Evolutionary conservation across 2,888 invertebrate species (phyloP).

Genomic region (Iphiclides podalirius): DNA sequence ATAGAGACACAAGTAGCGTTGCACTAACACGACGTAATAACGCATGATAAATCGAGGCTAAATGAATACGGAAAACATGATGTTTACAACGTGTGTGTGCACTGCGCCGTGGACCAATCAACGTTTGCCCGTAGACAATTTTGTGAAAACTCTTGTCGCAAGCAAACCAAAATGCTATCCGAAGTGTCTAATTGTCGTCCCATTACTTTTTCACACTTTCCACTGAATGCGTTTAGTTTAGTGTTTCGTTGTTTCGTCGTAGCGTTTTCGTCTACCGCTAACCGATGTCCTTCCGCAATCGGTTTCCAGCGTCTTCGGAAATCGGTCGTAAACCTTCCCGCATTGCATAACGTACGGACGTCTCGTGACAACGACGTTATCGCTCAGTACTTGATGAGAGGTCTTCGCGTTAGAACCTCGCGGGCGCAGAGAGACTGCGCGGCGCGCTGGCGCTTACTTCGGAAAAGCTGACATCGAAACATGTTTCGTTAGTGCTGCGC

Average conservation of each 20-base stretch:
- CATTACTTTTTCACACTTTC: neutral
- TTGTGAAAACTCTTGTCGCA: neutral
- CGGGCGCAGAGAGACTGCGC: constrained; percentile 40
- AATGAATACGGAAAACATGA: constrained; percentile 34
- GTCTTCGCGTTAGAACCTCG: constrained; percentile 57
- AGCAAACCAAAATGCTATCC: neutral
- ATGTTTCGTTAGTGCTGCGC: constrained; percentile 30
- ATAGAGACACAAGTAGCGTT: neutral
- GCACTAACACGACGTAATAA: constrained; percentile 21
- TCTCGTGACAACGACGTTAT: constrained; percentile 71
- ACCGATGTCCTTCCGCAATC: too few species aligned
- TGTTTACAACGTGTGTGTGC: constrained; percentile 23
- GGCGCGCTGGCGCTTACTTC: too few species aligned
- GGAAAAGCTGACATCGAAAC: constrained; percentile 9
- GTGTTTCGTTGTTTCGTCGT: neutral
- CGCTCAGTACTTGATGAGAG: constrained; percentile 67
- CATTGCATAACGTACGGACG: constrained; percentile 62
- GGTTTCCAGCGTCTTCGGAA: constrained; percentile 36
- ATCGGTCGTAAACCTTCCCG: constrained; percentile 39
- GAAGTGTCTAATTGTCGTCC: neutral
- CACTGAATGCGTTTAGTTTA: neutral
- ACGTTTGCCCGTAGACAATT: neutral
- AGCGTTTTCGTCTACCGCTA: too few species aligned
- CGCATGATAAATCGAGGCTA: constrained; percentile 35
- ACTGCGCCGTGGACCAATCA: neutral